Percentiles rank a stretch among this genome's conserved stretches.
These are phyloP conservation scores for Eristalis arbustorum DNA, from an alignment of 2,888 invertebrate genomes.

Conservation along the genomic window DNA sequence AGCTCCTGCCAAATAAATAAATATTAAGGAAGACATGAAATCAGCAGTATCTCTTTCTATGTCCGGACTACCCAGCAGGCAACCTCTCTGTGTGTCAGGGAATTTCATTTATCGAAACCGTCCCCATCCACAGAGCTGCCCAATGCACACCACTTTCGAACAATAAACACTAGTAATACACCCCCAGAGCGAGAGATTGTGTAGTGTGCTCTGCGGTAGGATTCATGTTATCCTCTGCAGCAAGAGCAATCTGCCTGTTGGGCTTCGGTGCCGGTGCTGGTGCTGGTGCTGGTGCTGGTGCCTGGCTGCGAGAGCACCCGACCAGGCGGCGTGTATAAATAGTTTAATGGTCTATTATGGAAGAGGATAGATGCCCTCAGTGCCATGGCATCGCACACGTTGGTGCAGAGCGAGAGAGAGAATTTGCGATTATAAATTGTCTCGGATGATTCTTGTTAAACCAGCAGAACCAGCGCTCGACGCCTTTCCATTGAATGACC, in stretches of 20 bases:
- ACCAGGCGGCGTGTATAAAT: conserved; percentile 52
- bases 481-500: conserved; percentile 18
- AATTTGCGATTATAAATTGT: conserved; percentile 70
- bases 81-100: neutral
- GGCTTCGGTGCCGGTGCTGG: neutral
- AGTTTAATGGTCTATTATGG: conserved; percentile 70
- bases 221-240: conserved; percentile 52
- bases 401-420: neutral
- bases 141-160: conserved; percentile 40
- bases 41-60: conserved; percentile 37
- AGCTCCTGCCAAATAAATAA: conserved; percentile 57
- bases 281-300: no score
- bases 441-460: conserved; percentile 70
- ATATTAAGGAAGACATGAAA: conserved; percentile 62
- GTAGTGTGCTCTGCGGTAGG: conserved; percentile 48
- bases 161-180: conserved; percentile 70
- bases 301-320: neutral
- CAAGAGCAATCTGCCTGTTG: conserved; percentile 56
- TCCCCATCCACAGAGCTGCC: neutral
- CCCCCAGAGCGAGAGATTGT: conserved; percentile 66
- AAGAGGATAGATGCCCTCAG: conserved; percentile 43
- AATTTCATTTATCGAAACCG: conserved; percentile 37
- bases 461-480: conserved; percentile 65
- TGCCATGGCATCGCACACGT: neutral
- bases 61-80: neutral